These are phyloP conservation scores for Pachydiplax longipennis DNA, from an alignment of 2,888 invertebrate species.

Conservation along the genomic window DNA sequence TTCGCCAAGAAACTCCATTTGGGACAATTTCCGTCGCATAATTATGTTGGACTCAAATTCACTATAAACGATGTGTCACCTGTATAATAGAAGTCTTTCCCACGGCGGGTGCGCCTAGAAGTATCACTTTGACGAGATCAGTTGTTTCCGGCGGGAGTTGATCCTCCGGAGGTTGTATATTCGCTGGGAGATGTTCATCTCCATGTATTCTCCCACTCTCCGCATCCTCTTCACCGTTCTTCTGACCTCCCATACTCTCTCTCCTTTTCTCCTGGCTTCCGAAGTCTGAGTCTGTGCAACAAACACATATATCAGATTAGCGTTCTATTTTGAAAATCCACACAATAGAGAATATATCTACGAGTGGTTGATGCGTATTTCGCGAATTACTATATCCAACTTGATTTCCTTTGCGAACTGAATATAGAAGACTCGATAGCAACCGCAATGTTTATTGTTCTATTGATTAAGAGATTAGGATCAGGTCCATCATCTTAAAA, in stretches of 20 bases:
- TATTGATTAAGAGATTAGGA: too few relatives aligned
- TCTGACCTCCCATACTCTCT: not conserved
- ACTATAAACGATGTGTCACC: conserved; percentile 62
- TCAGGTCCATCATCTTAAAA: too few relatives aligned
- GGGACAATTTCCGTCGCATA: too few relatives aligned
- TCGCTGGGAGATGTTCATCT: not conserved
- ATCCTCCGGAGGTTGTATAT: conserved; percentile 4
- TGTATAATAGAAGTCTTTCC: conserved; percentile 93
- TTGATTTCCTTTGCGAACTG: too few relatives aligned
- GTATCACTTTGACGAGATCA: conserved; percentile 82
- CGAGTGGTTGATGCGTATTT: too few relatives aligned
- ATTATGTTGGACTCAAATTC: not conserved
- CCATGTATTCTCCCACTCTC: not conserved
- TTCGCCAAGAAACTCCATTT: too few relatives aligned
- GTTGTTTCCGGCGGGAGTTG: conserved; percentile 63
- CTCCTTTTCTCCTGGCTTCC: not conserved
- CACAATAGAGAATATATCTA: too few relatives aligned
- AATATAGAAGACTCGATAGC: too few relatives aligned
- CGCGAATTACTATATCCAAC: too few relatives aligned
- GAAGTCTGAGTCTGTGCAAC: not conserved
- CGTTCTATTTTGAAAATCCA: too few relatives aligned
- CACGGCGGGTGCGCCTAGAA: conserved; percentile 89
- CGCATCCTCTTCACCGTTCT: not conserved
- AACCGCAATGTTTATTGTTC: too few relatives aligned
- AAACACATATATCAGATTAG: not conserved